phyloP scores from a whole-genome alignment of 2,113 vertebrate species.

The Gallinago media region DNA sequence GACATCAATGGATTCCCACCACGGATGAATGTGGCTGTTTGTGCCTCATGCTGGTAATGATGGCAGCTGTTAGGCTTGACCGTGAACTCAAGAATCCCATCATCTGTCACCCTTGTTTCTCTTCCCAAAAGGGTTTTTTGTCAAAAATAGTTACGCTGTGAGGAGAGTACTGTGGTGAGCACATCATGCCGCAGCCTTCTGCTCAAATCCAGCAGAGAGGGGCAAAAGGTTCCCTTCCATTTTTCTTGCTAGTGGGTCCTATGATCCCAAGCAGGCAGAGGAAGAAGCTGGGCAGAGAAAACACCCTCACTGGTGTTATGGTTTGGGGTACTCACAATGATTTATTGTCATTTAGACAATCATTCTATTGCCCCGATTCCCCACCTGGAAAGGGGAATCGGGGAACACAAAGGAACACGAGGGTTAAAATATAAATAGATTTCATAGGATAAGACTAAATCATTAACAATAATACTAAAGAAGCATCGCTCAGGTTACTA shows the following conservation, averaged over 20 bases:
- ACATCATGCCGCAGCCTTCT: not conserved
- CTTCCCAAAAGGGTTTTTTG: not conserved
- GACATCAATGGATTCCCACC: constrained; percentile 11
- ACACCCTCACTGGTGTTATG: not conserved
- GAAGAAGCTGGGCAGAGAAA: not conserved
- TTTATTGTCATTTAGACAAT: not conserved
- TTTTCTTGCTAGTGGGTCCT: not conserved
- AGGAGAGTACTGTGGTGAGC: not conserved
- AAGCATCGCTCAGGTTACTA: too few relatives aligned
- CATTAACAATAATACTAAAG: not conserved
- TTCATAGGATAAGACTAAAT: not conserved
- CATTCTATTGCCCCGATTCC: not conserved
- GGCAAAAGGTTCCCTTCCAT: not conserved
- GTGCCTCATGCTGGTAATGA: not conserved
- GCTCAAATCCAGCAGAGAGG: not conserved
- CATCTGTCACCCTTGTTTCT: not conserved
- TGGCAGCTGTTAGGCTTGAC: constrained; percentile 31
- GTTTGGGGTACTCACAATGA: not conserved
- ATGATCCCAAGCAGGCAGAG: not conserved
- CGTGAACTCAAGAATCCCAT: not conserved
- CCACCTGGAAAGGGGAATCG: not conserved
- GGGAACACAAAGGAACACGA: not conserved
- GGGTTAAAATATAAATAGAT: not conserved
- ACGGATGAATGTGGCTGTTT: constrained; percentile 22
- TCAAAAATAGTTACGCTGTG: not conserved